These are phyloP conservation scores for Volucella bombylans DNA, from an alignment of 2,888 invertebrate genomes.

Conservation along the genomic window DNA sequence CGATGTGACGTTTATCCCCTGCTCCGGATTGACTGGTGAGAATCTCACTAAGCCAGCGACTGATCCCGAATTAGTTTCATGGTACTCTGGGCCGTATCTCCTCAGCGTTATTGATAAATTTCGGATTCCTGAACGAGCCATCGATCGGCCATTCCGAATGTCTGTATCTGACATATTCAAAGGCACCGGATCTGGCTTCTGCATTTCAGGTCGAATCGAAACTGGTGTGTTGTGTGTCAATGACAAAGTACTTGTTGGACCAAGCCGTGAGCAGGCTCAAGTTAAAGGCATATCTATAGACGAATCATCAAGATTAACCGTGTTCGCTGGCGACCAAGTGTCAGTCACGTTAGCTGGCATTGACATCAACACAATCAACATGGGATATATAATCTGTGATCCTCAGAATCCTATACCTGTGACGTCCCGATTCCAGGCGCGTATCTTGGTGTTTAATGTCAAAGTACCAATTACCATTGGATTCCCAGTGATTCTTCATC, in stretches of 20 bases:
- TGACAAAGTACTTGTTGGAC: slow-evolving; percentile 93
- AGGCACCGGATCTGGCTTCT: slow-evolving; percentile 94
- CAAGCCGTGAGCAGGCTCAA: slow-evolving; percentile 91
- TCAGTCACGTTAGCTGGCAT: slow-evolving; percentile 89
- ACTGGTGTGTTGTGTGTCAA: slow-evolving; percentile 93
- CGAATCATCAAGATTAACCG: slow-evolving; percentile 87
- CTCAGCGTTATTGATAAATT: slow-evolving; percentile 94
- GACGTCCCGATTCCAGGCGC: slow-evolving; percentile 91
- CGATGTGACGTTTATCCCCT: slow-evolving; percentile 95
- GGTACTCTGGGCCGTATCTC: slow-evolving; percentile 93
- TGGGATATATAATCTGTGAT: slow-evolving; percentile 95
- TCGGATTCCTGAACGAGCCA: slow-evolving; percentile 92
- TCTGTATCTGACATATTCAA: slow-evolving; percentile 98
- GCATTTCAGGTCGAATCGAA: slow-evolving; percentile 95
- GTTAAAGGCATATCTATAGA: slow-evolving; percentile 91
- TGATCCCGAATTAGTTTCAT: slow-evolving; percentile 86
- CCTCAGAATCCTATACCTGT: slow-evolving; percentile 90
- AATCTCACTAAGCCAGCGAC: slow-evolving; percentile 90
- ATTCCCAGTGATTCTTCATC: slow-evolving; percentile 93
- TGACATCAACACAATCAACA: slow-evolving; percentile 91
- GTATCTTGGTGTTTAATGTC: slow-evolving; percentile 96
- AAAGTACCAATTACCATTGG: slow-evolving; percentile 95
- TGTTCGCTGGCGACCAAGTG: slow-evolving; percentile 97
- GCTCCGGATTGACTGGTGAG: slow-evolving; percentile 97
- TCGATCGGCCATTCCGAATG: slow-evolving; percentile 94